Conservation (phyloP, 2,113 vertebrate genomes). For the Ceyx melanurus region DNA sequence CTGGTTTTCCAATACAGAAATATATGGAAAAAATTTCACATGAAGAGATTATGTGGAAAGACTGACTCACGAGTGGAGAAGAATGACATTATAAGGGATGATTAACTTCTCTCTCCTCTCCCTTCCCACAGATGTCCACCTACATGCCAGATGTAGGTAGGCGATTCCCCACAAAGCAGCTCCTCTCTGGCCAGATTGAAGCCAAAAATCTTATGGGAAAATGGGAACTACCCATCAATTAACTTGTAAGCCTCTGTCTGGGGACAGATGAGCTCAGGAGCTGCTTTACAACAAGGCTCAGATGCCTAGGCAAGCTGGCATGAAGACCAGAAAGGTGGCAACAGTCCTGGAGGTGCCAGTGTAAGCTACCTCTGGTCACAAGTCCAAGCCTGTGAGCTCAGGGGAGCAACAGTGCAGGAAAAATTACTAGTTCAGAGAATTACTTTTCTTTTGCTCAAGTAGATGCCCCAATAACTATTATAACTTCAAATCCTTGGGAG, state of each 20-base stretch:
- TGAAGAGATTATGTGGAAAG: background rate
- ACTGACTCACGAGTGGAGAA: constrained; percentile 21
- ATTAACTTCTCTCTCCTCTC: background rate
- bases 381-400: background rate
- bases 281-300: background rate
- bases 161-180: background rate
- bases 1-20: background rate
- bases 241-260: background rate
- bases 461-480: background rate
- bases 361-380: background rate
- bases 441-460: background rate
- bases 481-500: background rate
- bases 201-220: background rate
- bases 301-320: background rate
- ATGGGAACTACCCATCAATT: background rate
- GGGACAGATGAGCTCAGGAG: background rate
- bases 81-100: background rate
- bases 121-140: background rate
- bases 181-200: background rate
- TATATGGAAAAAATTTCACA: background rate
- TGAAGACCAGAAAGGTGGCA: background rate
- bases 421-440: background rate
- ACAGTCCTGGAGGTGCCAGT: background rate
- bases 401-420: background rate
- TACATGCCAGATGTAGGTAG: constrained; percentile 35